A percentile compares a stretch with the other conserved stretches of the same genome.
These are phyloP conservation scores for Denticeps clupeoides DNA, from an alignment of 2,797 vertebrate genomes.

Conservation along the genomic window DNA sequence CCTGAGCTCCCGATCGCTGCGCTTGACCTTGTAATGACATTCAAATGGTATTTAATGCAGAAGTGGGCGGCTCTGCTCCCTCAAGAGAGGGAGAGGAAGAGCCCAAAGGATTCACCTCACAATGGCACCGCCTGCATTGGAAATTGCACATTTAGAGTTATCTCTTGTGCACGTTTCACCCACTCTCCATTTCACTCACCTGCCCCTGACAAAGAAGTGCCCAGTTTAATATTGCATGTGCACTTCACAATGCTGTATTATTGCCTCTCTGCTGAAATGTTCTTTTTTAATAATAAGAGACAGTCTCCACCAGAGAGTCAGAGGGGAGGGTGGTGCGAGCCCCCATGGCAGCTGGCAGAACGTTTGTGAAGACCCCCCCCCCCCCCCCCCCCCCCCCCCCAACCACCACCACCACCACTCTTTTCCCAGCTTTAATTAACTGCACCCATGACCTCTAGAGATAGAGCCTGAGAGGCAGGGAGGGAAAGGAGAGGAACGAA, in stretches of 20 bases:
- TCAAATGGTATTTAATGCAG: not conserved
- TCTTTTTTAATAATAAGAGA: too few species aligned
- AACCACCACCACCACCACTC: slow-evolving; percentile 29
- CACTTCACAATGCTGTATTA: too few species aligned
- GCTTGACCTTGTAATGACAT: not conserved
- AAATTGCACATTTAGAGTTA: not conserved
- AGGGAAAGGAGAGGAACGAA: slow-evolving; percentile 1
- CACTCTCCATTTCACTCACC: too few species aligned
- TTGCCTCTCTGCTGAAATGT: too few species aligned
- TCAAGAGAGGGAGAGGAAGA: not conserved
- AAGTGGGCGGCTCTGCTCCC: not conserved
- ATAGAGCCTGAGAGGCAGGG: slow-evolving; percentile 18
- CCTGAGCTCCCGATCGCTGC: not conserved
- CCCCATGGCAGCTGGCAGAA: slow-evolving; percentile 15
- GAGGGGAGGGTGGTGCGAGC: too few species aligned
- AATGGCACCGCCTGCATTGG: not conserved
- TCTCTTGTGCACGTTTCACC: too few species aligned
- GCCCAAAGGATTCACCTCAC: not conserved
- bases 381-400: not conserved
- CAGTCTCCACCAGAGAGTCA: too few species aligned
- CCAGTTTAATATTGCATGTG: too few species aligned
- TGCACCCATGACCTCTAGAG: slow-evolving; percentile 33
- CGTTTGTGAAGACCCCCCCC: too few species aligned
- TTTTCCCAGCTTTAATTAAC: slow-evolving; percentile 51
- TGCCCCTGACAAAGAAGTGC: too few species aligned